Evolutionary conservation across 2,113 vertebrate genomes (phyloP), one percentile per base, ranked within the genome.

Genomic region (Tretioscincus oriximinensis): DNA sequence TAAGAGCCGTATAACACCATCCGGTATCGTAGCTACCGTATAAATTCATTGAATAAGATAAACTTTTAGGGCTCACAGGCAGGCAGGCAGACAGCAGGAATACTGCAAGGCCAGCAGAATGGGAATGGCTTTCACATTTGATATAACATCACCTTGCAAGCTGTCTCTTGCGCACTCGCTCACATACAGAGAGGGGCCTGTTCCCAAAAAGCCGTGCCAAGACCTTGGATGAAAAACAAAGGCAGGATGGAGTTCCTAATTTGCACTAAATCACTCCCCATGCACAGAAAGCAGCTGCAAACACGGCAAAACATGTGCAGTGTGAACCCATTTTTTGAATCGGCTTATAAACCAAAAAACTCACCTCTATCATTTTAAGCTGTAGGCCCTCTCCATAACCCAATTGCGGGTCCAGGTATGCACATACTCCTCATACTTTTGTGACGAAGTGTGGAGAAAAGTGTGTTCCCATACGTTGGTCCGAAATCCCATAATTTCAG

Each of bases 11-110:
- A 88, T 87, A 90, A 90, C 82, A 90, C 88, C 82, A 87, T 67
- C 78, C 78, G 80, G 83, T 86, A 85, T 89, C 74, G 14, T 69
- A 87, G 83, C 73, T 84, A 82, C 67, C 80, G 79, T 88, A 91
- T 92, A 92, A 92, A 93, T 92, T 91, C 90, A 90, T 90, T 83
- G 1, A 16, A 82, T 89, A 92, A 91, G 92, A 93, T 91, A 91
- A 92, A 91, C 92, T 93, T 92, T 86, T 81, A 89, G 84, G 82
- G 80, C 84, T 85, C 85, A 73, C 87, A 74, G 81, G 75, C 87
- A 74, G 81, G 87, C 58, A 54, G n/a, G 29, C 51, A 78, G 78
- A 78, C 88, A 20, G 45, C 31, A 58, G 86, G 51, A 86, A 90
- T 87, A 77, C 90, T 91, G 92, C 90, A 80, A 81, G 86, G 87